Evolutionary conservation across 2,113 vertebrate genomes (phyloP), one percentile per base, ranked within the genome.

Genomic region (human (Homo sapiens)): DNA sequence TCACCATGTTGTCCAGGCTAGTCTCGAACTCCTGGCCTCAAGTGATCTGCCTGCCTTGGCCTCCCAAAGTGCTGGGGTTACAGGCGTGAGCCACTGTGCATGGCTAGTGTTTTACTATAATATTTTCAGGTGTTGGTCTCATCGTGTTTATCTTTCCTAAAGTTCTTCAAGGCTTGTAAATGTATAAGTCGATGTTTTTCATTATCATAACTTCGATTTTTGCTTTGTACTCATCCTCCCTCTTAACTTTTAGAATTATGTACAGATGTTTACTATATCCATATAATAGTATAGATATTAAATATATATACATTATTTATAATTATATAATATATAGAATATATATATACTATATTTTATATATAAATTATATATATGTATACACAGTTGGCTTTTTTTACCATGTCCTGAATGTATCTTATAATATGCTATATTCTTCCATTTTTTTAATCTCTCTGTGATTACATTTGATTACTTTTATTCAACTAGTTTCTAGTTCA

Each of bases 81-180:
- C 52, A 30, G 27, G 61, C 0, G 1, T 64, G 27, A 64, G 61
- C 27, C 27, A 64, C 27, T 0, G 0, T 64, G 0, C 27, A 5
- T 6, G 12, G 61, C 27, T 30, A 64, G 11, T 64, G n/a, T 48
- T 92, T 68, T 32, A 57, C 32, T 75, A n/a, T 13, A 35, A 32
- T 6, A 27, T 40, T 76, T 8, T 35, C 5, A 32, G 5, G 35
- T 32, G 32, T 61, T 38, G 10, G 30, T 84, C 50, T 64, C 35
- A 85, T 38, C 50, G 40, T 84, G 52, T 75, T 75, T 75, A 72
- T 64, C 16, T 16, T 76, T 35, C n/a, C 40, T 40, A 50, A 10
- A 32, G 9, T 18, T 64, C n/a, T 78, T 20, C 0, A 4, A 57
- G 23, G 4, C 6, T 70, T 90, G 27, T 57, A 16, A 76, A 35